Evolutionary conservation across 2,113 vertebrate species (phyloP), one percentile per base, ranked within the genome.

Genomic region (Psammodynastes pulverulentus): DNA sequence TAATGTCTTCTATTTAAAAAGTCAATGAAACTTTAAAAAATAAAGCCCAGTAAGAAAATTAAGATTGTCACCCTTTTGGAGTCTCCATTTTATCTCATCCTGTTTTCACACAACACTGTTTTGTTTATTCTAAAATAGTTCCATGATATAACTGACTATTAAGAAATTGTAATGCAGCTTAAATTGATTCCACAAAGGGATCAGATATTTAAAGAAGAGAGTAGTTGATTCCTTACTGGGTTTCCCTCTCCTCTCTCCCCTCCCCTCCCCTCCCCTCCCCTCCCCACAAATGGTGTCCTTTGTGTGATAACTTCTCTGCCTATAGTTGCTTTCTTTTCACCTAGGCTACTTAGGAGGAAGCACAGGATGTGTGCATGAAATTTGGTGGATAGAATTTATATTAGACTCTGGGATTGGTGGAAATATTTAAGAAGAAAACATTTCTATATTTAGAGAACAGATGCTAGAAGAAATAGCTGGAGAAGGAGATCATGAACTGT

Each of bases 1-100:
- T 79, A 79, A 79, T 19, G 34, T 79, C 15, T 39, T 17, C 17
- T 79, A 39, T 34, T 84, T 26, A 84, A 62, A 86, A 89, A 89
- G 45, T 24, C 21, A 39, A 9, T 7, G n/a, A n/a, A 24, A 79
- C 13, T 54, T 39, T 9, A 88, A 53, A 53, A 72, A 53, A 43
- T 72, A 17, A 34, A 72, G 51, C 39, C 43, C 53, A 53, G 62
- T 4, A 12, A 39, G 3, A 0, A 8, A 91, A 45, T 46, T 52
- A 21, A 49, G 3, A 67, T 5, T 23, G 34, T 56, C 24, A 67
- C 29, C 48, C 13, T 92, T 39, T 43, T 52, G 52, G 17, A 43
- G 10, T 1, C 1, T 21, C 72, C 15, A 5, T 56, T 0, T 0
- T 13, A 19, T 1, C 9, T 0, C 0, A 0, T 88, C 43, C 8